Percentiles rank a stretch among this genome's conserved stretches.
Conservation (phyloP, 2,113 vertebrate species). For the Megalops atlanticus region DNA sequence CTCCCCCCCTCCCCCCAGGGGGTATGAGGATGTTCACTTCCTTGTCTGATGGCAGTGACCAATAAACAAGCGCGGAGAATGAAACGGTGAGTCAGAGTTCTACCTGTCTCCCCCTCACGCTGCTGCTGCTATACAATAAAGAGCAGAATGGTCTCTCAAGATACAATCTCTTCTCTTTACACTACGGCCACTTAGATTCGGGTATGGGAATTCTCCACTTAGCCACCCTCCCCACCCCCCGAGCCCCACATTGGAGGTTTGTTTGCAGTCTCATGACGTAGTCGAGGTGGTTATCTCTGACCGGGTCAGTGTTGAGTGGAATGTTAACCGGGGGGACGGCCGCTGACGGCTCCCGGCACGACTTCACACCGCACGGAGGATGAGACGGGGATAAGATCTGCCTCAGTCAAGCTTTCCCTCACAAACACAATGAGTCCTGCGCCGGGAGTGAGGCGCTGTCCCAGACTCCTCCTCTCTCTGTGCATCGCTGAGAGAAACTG, state of each 20-base stretch:
- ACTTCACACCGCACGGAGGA: neutral
- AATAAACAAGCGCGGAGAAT: too few species aligned
- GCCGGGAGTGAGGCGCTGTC: conserved; percentile 31
- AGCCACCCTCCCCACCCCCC: too few species aligned
- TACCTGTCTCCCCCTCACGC: neutral
- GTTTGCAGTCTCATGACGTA: neutral
- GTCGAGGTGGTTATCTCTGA: neutral
- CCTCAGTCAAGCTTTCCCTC: conserved; percentile 46
- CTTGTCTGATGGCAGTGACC: too few species aligned
- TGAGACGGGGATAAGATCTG: conserved; percentile 49
- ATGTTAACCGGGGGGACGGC: conserved; percentile 12
- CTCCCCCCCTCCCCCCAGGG: too few species aligned
- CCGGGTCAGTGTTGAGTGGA: conserved; percentile 6
- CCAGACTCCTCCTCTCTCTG: conserved; percentile 24
- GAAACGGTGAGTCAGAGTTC: too few species aligned
- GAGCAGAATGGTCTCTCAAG: neutral
- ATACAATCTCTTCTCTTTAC: neutral
- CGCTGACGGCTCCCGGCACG: too few species aligned
- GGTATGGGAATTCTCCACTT: neutral
- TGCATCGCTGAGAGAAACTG: neutral
- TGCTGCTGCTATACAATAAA: neutral
- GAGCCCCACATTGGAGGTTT: neutral
- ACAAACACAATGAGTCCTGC: conserved; percentile 49
- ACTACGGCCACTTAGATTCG: conserved; percentile 9
- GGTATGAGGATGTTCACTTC: too few species aligned